phyloP scores from a whole-genome alignment of 2,888 invertebrate genomes.

The Celastrina argiolus region DNA sequence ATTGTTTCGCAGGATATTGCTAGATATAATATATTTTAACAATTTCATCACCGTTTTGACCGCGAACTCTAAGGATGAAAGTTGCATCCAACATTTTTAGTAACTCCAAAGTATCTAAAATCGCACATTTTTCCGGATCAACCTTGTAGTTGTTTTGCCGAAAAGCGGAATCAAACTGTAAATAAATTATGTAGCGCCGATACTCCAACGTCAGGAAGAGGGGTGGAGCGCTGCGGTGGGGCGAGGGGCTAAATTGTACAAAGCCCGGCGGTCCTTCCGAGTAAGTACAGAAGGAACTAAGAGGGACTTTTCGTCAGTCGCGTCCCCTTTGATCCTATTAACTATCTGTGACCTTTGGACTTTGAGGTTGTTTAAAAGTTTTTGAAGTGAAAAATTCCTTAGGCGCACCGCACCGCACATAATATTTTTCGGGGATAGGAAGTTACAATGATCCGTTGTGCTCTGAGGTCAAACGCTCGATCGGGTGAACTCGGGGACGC shows the following conservation, averaged over 20 bases:
- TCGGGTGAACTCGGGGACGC: too few species aligned
- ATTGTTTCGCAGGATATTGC: too few species aligned
- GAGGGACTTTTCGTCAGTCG: not conserved
- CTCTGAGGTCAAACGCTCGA: too few species aligned
- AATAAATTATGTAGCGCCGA: not conserved
- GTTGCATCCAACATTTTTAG: not conserved
- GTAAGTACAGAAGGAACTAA: not conserved
- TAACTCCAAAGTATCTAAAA: not conserved
- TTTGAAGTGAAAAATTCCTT: too few species aligned
- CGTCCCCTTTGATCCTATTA: not conserved
- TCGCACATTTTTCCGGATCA: not conserved
- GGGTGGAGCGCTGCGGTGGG: not conserved
- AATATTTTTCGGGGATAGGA: too few species aligned
- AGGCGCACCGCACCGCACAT: too few species aligned
- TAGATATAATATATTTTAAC: too few species aligned
- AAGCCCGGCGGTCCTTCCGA: not conserved
- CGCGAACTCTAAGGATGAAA: too few species aligned
- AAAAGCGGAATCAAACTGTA: conserved; percentile 1
- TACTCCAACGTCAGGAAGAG: not conserved
- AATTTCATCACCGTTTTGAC: too few species aligned
- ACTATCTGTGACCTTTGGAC: not conserved
- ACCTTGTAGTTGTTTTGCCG: not conserved
- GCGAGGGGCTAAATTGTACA: not conserved
- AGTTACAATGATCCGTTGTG: too few species aligned
- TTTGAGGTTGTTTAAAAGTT: too few species aligned